phyloP scores from a whole-genome alignment of 2,888 invertebrate genomes.

The Criorhina ranunculi region DNA sequence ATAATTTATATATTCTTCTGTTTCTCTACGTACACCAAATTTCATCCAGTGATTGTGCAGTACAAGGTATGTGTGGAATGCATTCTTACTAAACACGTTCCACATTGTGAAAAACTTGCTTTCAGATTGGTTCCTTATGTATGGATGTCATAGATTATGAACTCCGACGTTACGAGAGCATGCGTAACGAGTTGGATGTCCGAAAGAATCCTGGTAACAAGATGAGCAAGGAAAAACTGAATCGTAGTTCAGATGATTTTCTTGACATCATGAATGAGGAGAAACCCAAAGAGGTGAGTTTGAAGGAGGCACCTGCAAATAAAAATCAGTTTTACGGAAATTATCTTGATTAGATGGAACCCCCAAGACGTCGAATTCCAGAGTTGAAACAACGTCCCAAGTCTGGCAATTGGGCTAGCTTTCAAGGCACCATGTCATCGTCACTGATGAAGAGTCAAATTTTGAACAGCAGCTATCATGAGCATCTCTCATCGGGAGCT shows the following conservation, averaged over 20 bases:
- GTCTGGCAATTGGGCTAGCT: constrained; percentile 89
- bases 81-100: background rate
- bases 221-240: constrained; percentile 83
- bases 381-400: constrained; percentile 90
- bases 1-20: constrained; percentile 98
- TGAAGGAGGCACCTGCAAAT: background rate
- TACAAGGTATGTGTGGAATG: constrained; percentile 89
- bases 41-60: constrained; percentile 97
- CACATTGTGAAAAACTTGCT: background rate
- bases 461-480: constrained; percentile 89
- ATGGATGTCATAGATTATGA: constrained; percentile 99
- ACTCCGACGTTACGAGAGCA: constrained; percentile 95
- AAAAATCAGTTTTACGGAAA: background rate
- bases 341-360: constrained; percentile 85
- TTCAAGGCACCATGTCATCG: constrained; percentile 85
- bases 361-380: constrained; percentile 89
- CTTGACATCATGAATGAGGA: constrained; percentile 85
- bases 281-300: constrained; percentile 84
- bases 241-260: constrained; percentile 83
- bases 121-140: constrained; percentile 95
- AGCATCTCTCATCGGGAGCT: constrained; percentile 85
- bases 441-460: constrained; percentile 86
- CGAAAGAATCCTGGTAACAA: constrained; percentile 83
- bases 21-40: constrained; percentile 97
- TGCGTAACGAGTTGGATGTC: constrained; percentile 91